phyloP scores from a whole-genome alignment of 2,113 vertebrate species.

The Actenoides lindsayi region DNA sequence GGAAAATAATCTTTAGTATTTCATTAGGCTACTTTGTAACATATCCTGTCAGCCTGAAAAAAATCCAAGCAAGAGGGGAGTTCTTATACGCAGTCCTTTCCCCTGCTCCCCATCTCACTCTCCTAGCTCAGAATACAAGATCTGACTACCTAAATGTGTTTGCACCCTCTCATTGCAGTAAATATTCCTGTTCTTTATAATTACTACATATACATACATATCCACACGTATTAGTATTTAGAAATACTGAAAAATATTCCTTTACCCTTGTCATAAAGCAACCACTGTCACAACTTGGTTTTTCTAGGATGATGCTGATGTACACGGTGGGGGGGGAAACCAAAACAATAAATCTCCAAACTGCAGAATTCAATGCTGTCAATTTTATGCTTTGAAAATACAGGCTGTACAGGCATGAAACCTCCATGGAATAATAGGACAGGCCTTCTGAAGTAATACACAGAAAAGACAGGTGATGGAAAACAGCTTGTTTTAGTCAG shows the following conservation, averaged over 20 bases:
- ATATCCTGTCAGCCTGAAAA: neutral
- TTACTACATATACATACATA: neutral
- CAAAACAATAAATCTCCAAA: too few relatives aligned
- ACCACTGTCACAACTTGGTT: neutral
- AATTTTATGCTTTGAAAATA: neutral
- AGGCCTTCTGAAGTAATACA: neutral
- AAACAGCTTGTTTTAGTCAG: neutral
- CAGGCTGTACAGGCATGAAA: neutral
- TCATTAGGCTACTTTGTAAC: neutral
- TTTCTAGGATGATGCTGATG: neutral
- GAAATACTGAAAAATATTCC: neutral
- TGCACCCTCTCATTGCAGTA: neutral
- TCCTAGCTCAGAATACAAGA: neutral
- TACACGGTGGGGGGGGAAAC: neutral
- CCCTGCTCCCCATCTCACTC: neutral
- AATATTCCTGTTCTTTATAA: neutral
- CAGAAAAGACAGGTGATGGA: neutral
- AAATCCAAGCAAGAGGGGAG: neutral
- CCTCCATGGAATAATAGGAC: neutral
- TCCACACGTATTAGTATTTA: neutral
- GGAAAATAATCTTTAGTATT: conserved; percentile 1
- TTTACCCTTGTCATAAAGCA: neutral
- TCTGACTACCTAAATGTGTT: neutral
- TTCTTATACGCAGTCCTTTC: neutral
- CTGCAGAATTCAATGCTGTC: neutral